Conservation (phyloP, 2,113 vertebrate genomes). For the Xiphophorus couchianus region DNA sequence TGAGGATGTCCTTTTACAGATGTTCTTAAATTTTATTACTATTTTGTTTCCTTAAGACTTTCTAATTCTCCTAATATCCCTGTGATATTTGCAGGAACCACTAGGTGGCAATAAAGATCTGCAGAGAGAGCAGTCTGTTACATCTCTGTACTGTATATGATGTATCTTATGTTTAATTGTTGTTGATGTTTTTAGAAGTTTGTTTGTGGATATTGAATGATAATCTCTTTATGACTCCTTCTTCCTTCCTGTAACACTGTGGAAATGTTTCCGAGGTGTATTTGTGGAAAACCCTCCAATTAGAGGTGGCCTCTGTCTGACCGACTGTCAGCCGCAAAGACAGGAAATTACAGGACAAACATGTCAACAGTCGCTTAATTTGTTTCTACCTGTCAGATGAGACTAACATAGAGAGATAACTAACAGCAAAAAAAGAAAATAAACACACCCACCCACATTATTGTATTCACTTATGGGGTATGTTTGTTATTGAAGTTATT, state of each 20-base stretch:
- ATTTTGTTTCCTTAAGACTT: not conserved
- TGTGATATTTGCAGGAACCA: conserved; percentile 10
- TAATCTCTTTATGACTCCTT: not conserved
- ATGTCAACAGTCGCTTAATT: conserved; percentile 25
- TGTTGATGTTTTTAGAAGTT: not conserved
- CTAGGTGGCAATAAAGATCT: conserved; percentile 58
- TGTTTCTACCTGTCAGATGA: conserved; percentile 15
- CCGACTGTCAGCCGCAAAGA: conserved; percentile 42
- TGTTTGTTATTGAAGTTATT: not conserved
- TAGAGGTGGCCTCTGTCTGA: conserved; percentile 42
- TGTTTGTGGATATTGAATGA: not conserved
- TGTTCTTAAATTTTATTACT: not conserved
- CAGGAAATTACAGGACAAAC: conserved; percentile 36
- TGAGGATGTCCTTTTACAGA: not conserved
- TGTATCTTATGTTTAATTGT: not conserved
- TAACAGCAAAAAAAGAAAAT: not conserved
- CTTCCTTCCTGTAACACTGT: conserved; percentile 10
- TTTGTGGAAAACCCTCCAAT: conserved; percentile 59
- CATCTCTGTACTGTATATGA: too few relatives aligned
- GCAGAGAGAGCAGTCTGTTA: not conserved
- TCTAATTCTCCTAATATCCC: accelerated
- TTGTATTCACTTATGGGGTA: not conserved
- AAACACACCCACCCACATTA: not conserved
- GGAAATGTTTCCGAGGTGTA: conserved; percentile 20
- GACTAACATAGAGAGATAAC: not conserved